Evolutionary conservation across 1,140 invertebrate genomes (phyloP), one percentile per base, ranked within the genome.

Genomic region (Sesamia nonagrioides): DNA sequence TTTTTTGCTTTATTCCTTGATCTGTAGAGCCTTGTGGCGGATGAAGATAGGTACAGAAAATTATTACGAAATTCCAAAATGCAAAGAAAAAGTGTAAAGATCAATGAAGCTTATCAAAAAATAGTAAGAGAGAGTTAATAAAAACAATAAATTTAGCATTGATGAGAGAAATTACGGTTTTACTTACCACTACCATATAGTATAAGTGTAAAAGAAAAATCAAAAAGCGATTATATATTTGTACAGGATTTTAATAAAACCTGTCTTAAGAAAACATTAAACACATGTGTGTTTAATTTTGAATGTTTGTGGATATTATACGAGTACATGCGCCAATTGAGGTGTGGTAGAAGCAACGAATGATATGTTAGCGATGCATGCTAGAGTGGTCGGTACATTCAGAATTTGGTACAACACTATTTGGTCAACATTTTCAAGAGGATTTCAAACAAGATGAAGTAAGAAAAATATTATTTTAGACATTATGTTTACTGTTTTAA

Each of bases 401-500:
- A 60, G 58, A 79, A 79, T 79, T 74, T 69, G 40, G 81, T 74
- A 73, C 78, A 77, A 76, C 52, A 75, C 37, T 82, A 18, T 82
- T 82, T 82, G 75, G 48, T 63, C 52, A 77, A 75, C 40, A 68
- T 18, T 33, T 68, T 74, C 18, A 74, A 82, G 78, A 79, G 78
- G 74, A 68, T 82, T 78, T 69, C 81, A 82, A 82, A 82, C 52
- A 79, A 18, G 52, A 54, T 79, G 73, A 61, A 60, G 54, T 82
- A 72, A 79, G 73, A 73, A 82, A 76, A 82, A 82, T 77, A 82
- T 71, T 82, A 15, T 71, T 50, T 75, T 61, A 75, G 52, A 48
- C 40, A 35, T 63, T 60, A 27, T 58, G 18, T 58, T 71, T 71
- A 73, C 50, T 72, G 60, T 63, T 54, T 8, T 52, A 35, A 35